These are phyloP conservation scores for Dissostichus mawsoni DNA, from an alignment of 2,113 vertebrate genomes.

Conservation along the genomic window DNA sequence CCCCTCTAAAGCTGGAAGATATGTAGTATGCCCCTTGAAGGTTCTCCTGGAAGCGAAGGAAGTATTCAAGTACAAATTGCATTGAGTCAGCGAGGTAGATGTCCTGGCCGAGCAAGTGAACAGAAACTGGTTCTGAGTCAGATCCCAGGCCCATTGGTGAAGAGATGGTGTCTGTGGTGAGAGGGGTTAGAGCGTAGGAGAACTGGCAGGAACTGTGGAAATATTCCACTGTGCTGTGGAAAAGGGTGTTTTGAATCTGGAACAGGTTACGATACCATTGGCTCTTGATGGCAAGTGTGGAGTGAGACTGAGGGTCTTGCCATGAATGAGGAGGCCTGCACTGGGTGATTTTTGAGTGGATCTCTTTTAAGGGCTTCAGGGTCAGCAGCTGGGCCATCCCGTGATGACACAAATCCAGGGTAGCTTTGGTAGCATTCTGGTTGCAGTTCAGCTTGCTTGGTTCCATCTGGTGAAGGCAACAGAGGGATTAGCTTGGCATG, in stretches of 20 bases:
- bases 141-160: conserved; percentile 87
- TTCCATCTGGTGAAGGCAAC: conserved; percentile 58
- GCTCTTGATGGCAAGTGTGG: conserved; percentile 79
- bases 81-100: conserved; percentile 87
- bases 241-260: conserved; percentile 85
- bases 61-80: conserved; percentile 87
- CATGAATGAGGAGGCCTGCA: conserved; percentile 78
- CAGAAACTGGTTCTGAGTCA: conserved; percentile 84
- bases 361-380: conserved; percentile 67
- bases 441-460: conserved; percentile 33
- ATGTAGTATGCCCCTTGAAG: conserved; percentile 83
- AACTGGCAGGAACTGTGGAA: conserved; percentile 80
- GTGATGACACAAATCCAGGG: conserved; percentile 82
- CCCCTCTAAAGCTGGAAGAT: conserved; percentile 85
- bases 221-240: conserved; percentile 86
- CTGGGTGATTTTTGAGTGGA: conserved; percentile 76
- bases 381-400: conserved; percentile 76
- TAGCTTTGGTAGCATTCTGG: conserved; percentile 75
- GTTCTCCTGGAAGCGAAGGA: conserved; percentile 85
- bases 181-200: conserved; percentile 83
- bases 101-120: conserved; percentile 82
- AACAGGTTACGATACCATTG: conserved; percentile 85
- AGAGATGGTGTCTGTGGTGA: conserved; percentile 86
- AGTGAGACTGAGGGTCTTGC: conserved; percentile 79
- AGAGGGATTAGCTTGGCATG: conserved; percentile 84